phyloP scores from a whole-genome alignment of 2,888 invertebrate genomes.

The Ceramica pisi region DNA sequence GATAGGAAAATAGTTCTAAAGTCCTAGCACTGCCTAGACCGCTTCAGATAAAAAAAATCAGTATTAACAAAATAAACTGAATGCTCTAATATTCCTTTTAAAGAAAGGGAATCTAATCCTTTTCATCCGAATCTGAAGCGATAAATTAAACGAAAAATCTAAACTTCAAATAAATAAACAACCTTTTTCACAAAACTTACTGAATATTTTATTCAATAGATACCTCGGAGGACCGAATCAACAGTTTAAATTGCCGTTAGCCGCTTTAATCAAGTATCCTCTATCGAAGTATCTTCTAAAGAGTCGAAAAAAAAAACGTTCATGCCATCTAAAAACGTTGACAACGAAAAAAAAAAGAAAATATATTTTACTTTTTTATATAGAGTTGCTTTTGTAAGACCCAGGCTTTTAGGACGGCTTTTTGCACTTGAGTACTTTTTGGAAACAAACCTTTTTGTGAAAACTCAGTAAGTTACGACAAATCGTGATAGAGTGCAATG shows the following conservation, averaged over 20 bases:
- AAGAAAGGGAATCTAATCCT: neutral
- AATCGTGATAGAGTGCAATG: constrained; percentile 25
- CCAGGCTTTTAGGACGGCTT: constrained; percentile 38
- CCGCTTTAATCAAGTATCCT: constrained; percentile 43
- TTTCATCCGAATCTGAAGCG: no score
- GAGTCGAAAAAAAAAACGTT: constrained; percentile 5
- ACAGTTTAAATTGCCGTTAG: constrained; percentile 37
- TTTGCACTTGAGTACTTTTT: constrained; percentile 24
- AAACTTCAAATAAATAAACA: constrained; percentile 22
- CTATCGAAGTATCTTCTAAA: constrained; percentile 11
- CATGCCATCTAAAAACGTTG: constrained; percentile 10
- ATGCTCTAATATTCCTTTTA: neutral
- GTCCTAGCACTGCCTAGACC: no score
- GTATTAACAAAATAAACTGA: no score
- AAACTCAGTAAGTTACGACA: constrained; percentile 9
- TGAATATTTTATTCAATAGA: constrained; percentile 40
- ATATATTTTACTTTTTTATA: constrained; percentile 16
- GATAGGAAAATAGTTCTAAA: no score
- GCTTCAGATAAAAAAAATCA: no score
- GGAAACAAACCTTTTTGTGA: constrained; percentile 10
- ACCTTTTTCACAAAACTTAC: constrained; percentile 1
- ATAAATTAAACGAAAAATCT: neutral
- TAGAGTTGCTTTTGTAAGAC: neutral
- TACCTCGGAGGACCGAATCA: constrained; percentile 17
- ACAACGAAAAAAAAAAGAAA: constrained; percentile 19